phyloP scores from a whole-genome alignment of 2,888 invertebrate species.

The Diabrotica balteata region DNA sequence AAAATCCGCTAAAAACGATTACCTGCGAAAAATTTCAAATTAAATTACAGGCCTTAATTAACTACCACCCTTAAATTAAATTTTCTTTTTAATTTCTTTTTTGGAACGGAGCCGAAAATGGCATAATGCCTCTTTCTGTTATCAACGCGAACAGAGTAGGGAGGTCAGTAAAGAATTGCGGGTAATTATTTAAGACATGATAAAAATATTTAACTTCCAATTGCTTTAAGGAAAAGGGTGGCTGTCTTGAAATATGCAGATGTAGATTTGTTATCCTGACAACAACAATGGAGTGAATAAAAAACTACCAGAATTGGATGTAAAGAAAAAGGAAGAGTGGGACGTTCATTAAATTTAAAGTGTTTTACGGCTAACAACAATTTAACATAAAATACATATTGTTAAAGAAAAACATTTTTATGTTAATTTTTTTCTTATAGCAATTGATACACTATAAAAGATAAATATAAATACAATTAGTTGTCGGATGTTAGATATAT shows the following conservation, averaged over 20 bases:
- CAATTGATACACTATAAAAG: too few relatives aligned
- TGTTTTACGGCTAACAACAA: too few relatives aligned
- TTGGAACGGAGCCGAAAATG: conserved; percentile 24
- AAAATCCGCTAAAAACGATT: conserved; percentile 29
- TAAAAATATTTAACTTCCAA: conserved; percentile 25
- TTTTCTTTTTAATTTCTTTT: conserved; percentile 34
- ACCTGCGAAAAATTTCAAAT: conserved; percentile 35
- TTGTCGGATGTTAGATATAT: too few relatives aligned
- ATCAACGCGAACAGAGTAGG: conserved; percentile 22
- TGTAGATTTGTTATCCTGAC: conserved; percentile 17
- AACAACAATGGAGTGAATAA: conserved; percentile 1
- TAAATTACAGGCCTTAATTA: conserved; percentile 34
- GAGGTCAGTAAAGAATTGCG: conserved; percentile 23
- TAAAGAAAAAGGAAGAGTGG: too few relatives aligned
- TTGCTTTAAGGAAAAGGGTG: conserved; percentile 19
- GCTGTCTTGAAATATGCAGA: conserved; percentile 8
- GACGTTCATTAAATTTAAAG: too few relatives aligned
- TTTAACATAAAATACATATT: too few relatives aligned
- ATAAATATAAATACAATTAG: too few relatives aligned
- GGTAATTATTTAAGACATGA: conserved; percentile 24
- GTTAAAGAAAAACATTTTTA: too few relatives aligned
- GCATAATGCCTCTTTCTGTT: conserved; percentile 23
- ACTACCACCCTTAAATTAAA: conserved; percentile 33
- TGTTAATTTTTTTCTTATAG: too few relatives aligned
- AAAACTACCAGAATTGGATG: neutral